Conservation (phyloP, 2,888 invertebrate genomes). For the Parascotia fuliginaria region DNA sequence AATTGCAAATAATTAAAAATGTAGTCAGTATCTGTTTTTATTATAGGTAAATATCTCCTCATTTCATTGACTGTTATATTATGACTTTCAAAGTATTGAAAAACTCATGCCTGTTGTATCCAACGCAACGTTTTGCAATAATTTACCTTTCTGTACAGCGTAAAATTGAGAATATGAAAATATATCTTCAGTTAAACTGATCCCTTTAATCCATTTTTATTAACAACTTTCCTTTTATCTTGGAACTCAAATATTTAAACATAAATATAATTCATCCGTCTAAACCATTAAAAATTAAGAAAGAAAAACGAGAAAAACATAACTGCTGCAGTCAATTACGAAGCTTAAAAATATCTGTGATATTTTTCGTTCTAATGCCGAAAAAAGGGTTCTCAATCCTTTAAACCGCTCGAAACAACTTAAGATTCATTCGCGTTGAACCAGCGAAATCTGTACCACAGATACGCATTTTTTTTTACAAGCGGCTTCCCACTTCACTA, state of each 20-base stretch:
- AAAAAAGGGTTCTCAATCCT: constrained; percentile 74
- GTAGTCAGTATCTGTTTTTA: no score
- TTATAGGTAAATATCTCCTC: no score
- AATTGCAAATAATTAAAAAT: no score
- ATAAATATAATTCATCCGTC: constrained; percentile 67
- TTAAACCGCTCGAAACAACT: constrained; percentile 78
- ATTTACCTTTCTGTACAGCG: constrained; percentile 30
- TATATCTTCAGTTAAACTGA: constrained; percentile 50
- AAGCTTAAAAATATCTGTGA: constrained; percentile 77
- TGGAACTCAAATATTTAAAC: constrained; percentile 61
- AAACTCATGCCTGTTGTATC: no score
- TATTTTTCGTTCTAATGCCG: constrained; percentile 70
- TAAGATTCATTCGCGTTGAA: constrained; percentile 76
- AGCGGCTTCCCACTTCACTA: constrained; percentile 76
- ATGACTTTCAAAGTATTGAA: no score
- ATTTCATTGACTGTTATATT: no score
- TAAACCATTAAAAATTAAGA: constrained; percentile 52
- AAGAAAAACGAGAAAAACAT: constrained; percentile 57
- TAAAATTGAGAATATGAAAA: constrained; percentile 42
- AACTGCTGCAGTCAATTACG: constrained; percentile 76
- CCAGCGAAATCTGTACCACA: constrained; percentile 66
- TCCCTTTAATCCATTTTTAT: constrained; percentile 66
- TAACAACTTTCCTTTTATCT: constrained; percentile 65
- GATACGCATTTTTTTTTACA: constrained; percentile 65
- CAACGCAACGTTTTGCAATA: constrained; percentile 8